These are phyloP conservation scores for Morpho deidamia DNA, from an alignment of 2,888 invertebrate species.

Conservation along the genomic window DNA sequence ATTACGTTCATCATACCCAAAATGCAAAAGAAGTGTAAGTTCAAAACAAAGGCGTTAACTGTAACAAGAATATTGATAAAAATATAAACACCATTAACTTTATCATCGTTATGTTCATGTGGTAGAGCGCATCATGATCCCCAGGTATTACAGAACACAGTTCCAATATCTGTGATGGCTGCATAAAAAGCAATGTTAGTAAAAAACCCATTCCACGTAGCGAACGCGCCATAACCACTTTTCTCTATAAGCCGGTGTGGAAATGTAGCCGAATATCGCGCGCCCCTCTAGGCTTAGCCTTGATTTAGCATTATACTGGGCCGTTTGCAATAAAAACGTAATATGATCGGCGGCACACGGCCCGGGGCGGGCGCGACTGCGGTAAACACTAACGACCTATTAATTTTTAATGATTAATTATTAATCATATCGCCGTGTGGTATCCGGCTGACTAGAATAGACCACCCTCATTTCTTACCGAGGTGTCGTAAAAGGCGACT, in stretches of 20 bases:
- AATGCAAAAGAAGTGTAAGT: too few relatives aligned
- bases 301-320: slow-evolving; percentile 64
- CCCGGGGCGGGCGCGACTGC: neutral
- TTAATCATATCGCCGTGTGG: too few relatives aligned
- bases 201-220: slow-evolving; percentile 26
- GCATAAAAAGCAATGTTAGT: slow-evolving; percentile 10
- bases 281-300: slow-evolving; percentile 41
- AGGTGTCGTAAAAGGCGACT: too few relatives aligned
- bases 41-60: too few relatives aligned
- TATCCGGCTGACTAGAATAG: too few relatives aligned
- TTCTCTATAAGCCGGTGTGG: slow-evolving; percentile 44
- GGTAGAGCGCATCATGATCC: neutral
- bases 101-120: too few relatives aligned
- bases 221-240: slow-evolving; percentile 50
- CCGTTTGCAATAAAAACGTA: slow-evolving; percentile 53
- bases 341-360: neutral
- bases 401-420: too few relatives aligned
- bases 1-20: too few relatives aligned
- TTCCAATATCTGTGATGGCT: slow-evolving; percentile 4
- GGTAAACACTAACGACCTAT: too few relatives aligned
- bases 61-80: too few relatives aligned
- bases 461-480: too few relatives aligned
- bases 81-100: too few relatives aligned
- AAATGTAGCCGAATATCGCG: neutral
- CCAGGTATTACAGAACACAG: neutral